A percentile compares a stretch with the other conserved stretches of the same genome.
Conservation (phyloP, 2,797 vertebrate species). For the Rhinoraja longicauda region DNA sequence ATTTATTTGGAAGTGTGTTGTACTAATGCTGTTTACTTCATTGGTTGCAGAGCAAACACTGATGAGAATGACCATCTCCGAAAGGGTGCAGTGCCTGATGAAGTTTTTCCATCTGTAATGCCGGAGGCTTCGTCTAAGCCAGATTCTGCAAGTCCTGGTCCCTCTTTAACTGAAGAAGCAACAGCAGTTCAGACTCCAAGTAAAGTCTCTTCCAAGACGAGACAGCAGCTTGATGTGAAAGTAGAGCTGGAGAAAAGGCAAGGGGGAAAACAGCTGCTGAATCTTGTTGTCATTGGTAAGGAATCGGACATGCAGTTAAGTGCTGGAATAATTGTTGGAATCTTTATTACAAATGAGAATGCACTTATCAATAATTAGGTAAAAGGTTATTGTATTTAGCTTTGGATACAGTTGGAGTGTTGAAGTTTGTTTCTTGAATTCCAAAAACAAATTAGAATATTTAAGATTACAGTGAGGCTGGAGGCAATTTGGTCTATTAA, state of each 20-base stretch:
- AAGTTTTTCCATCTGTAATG: slow-evolving; percentile 49
- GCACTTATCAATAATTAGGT: neutral
- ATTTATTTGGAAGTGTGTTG: neutral
- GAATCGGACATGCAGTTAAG: neutral
- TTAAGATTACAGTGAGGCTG: no score
- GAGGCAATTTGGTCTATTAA: no score
- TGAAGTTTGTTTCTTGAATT: neutral
- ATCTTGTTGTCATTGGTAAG: slow-evolving; percentile 91
- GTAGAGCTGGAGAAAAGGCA: slow-evolving; percentile 90
- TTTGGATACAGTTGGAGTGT: neutral
- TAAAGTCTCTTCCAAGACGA: slow-evolving; percentile 73
- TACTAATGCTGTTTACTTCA: slow-evolving; percentile 38
- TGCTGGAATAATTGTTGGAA: neutral
- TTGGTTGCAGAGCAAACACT: slow-evolving; percentile 54
- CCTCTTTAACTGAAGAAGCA: slow-evolving; percentile 61
- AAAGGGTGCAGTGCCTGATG: slow-evolving; percentile 58
- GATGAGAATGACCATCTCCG: slow-evolving; percentile 71
- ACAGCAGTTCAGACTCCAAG: slow-evolving; percentile 52
- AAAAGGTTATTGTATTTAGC: neutral
- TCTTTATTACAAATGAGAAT: neutral
- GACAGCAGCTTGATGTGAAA: slow-evolving; percentile 78
- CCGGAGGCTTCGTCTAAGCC: slow-evolving; percentile 57
- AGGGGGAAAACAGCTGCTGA: slow-evolving; percentile 87
- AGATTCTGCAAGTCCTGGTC: slow-evolving; percentile 51
- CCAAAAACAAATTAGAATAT: neutral